Percentiles rank a stretch among this genome's conserved stretches.
Evolutionary conservation across 2,113 vertebrate species (phyloP).

Genomic region (Rhinolophus ferrumequinum): DNA sequence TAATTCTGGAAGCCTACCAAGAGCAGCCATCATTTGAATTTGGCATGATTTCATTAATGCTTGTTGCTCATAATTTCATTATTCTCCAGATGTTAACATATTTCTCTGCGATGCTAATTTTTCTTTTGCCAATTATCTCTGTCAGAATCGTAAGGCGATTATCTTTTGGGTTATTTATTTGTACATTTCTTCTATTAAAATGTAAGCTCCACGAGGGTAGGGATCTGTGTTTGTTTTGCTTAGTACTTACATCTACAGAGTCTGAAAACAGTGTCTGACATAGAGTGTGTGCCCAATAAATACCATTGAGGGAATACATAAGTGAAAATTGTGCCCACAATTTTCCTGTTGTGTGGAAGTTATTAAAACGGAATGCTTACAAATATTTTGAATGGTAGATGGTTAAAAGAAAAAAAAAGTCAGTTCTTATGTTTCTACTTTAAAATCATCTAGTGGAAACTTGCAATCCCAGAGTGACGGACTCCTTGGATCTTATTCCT

Average conservation of each 20-base stretch:
- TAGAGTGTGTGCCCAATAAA: not conserved
- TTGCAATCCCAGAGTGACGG: not conserved
- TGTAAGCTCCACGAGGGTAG: not conserved
- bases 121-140: conserved; percentile 75
- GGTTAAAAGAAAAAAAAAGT: not conserved
- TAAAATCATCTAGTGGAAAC: not conserved
- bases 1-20: conserved; percentile 75
- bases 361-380: not conserved
- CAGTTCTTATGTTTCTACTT: not conserved
- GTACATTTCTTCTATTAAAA: not conserved
- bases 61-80: conserved; percentile 76
- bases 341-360: not conserved
- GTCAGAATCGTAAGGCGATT: conserved; percentile 50
- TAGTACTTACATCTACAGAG: not conserved
- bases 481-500: not conserved
- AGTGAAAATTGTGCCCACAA: not conserved
- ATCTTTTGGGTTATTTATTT: not conserved
- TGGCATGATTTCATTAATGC: conserved; percentile 71
- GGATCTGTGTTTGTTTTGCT: not conserved
- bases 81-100: conserved; percentile 80
- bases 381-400: not conserved
- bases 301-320: not conserved
- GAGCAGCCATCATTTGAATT: conserved; percentile 65
- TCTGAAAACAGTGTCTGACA: fast-evolving
- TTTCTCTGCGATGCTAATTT: conserved; percentile 74